Evolutionary conservation across 1,140 invertebrate genomes (phyloP).

Genomic region (Caenorhabditis latens): DNA sequence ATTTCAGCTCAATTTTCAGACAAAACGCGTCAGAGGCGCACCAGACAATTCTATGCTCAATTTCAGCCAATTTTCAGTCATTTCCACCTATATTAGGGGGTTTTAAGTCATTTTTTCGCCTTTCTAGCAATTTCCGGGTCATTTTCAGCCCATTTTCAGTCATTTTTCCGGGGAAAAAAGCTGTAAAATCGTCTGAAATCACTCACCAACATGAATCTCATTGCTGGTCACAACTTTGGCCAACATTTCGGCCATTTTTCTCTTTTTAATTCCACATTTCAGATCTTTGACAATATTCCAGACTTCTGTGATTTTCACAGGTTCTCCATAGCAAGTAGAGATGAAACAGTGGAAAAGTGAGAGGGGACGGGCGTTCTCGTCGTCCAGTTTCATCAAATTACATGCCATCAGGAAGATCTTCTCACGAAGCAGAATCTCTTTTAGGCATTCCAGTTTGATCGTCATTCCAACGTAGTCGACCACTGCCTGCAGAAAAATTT

Average conservation of each 20-base stretch:
- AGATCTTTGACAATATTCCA: background rate
- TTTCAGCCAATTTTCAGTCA: too few species aligned
- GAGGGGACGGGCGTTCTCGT: slow-evolving; percentile 7
- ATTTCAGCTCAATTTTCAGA: too few species aligned
- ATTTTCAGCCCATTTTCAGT: too few species aligned
- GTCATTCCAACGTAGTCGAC: slow-evolving; percentile 5
- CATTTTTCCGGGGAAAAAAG: too few species aligned
- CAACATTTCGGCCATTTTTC: slow-evolving; percentile 38
- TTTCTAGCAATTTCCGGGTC: too few species aligned
- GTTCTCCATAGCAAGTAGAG: background rate
- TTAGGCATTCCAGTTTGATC: background rate
- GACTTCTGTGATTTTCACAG: background rate
- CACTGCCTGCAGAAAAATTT: slow-evolving; percentile 10
- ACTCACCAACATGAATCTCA: background rate
- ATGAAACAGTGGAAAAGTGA: slow-evolving; percentile 25
- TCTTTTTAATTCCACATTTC: background rate
- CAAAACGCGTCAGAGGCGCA: too few species aligned
- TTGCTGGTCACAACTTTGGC: slow-evolving; percentile 12
- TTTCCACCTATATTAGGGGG: too few species aligned
- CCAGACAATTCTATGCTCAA: too few species aligned
- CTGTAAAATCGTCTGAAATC: too few species aligned
- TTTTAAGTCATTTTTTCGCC: too few species aligned
- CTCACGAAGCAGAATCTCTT: background rate
- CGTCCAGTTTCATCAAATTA: background rate
- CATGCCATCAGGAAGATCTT: slow-evolving; percentile 24